These are phyloP conservation scores for Masticophis lateralis DNA, from an alignment of 2,797 vertebrate genomes.

Conservation along the genomic window DNA sequence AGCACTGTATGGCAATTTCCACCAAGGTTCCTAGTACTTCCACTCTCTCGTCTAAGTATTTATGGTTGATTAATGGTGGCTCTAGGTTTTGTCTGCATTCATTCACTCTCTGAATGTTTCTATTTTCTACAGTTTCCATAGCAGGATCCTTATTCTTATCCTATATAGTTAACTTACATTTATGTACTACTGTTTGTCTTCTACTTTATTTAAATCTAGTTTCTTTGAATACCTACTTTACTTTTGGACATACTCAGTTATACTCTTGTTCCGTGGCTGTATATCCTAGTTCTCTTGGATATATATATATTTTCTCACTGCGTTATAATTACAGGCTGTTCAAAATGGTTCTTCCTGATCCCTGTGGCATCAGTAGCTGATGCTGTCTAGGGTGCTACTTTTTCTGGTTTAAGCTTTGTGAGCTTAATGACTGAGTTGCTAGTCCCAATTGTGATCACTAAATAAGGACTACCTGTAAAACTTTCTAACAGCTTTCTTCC, in stretches of 20 bases:
- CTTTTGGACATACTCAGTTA: neutral
- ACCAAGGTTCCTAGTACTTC: neutral
- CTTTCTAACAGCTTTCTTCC: neutral
- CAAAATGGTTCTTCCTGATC: neutral
- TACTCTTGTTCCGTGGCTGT: neutral
- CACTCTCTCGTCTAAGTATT: neutral
- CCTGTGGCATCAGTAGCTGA: neutral
- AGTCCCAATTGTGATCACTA: neutral
- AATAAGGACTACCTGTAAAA: neutral
- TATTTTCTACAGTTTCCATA: neutral
- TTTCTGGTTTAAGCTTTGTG: neutral
- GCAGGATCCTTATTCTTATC: neutral
- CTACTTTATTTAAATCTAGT: neutral
- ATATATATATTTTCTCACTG: neutral
- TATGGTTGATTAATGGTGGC: neutral
- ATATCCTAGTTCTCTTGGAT: neutral
- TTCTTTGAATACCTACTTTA: neutral
- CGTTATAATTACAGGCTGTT: neutral
- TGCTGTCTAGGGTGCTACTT: neutral
- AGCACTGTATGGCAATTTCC: neutral
- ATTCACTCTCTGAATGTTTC: neutral
- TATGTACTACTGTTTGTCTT: neutral
- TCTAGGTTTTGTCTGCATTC: neutral
- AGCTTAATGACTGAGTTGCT: neutral
- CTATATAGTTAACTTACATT: neutral